Evolutionary conservation across 2,797 vertebrate genomes (phyloP).

Genomic region (Melanotaenia boesemani): DNA sequence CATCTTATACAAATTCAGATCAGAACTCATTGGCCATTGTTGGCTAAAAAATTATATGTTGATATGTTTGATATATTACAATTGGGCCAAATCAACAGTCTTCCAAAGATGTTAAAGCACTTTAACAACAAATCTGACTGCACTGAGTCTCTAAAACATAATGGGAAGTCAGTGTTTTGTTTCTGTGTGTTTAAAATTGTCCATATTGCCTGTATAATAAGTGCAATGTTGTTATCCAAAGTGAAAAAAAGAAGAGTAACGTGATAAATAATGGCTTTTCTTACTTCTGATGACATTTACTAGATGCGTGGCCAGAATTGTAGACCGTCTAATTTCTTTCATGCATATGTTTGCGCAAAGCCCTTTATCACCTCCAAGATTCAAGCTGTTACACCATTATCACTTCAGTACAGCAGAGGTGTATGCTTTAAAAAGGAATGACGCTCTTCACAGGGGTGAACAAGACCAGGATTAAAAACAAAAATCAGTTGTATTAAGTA

Average conservation of each 20-base stretch:
- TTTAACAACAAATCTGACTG: background rate
- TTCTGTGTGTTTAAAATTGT: background rate
- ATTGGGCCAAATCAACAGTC: background rate
- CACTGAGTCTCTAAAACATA: background rate
- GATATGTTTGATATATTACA: background rate
- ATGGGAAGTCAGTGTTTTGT: background rate
- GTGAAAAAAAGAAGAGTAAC: background rate
- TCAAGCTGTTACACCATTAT: slow-evolving; percentile 31
- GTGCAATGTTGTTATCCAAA: background rate
- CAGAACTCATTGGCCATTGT: background rate
- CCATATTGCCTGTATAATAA: background rate
- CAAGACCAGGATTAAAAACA: slow-evolving; percentile 4
- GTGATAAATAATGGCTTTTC: background rate
- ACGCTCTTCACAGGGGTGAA: slow-evolving; percentile 2
- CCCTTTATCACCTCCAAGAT: slow-evolving; percentile 9
- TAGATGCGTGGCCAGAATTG: background rate
- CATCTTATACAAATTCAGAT: background rate
- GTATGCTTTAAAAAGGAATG: slow-evolving; percentile 20
- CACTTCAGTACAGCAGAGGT: slow-evolving; percentile 11
- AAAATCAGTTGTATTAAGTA: slow-evolving; percentile 1
- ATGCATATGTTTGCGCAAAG: slow-evolving; percentile 1
- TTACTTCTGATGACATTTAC: background rate
- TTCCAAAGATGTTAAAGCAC: background rate
- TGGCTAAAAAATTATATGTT: background rate
- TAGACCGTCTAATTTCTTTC: background rate